phyloP scores from a whole-genome alignment of 2,888 invertebrate genomes.

The Chirona hameri region DNA sequence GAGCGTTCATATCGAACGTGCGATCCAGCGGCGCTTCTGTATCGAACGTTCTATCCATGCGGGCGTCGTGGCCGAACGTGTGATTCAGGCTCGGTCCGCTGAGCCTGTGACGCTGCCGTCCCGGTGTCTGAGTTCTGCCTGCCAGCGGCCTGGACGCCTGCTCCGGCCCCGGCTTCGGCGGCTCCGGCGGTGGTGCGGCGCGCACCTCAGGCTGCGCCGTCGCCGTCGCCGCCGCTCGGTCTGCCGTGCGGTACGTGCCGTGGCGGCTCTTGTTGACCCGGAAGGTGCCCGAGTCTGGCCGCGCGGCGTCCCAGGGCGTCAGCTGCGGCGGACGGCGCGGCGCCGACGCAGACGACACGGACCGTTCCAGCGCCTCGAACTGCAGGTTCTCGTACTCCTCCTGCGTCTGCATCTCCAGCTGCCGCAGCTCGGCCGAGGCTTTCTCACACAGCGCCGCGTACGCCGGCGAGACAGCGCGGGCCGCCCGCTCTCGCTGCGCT shows the following conservation, averaged over 20 bases:
- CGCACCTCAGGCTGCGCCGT: background rate
- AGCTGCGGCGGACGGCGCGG: slow-evolving; percentile 1
- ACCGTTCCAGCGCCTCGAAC: slow-evolving; percentile 14
- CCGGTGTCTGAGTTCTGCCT: background rate
- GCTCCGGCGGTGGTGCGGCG: background rate
- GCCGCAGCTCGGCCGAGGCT: slow-evolving; percentile 12
- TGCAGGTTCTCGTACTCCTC: slow-evolving; percentile 11
- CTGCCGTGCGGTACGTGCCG: background rate
- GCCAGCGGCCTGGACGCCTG: background rate
- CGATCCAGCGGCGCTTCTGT: background rate
- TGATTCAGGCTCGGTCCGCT: background rate
- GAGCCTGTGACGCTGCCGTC: background rate
- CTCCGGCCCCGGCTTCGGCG: background rate
- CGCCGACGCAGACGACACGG: background rate
- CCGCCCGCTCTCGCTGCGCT: background rate
- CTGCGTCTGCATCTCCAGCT: slow-evolving; percentile 23
- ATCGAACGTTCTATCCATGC: background rate
- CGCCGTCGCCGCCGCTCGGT: no score
- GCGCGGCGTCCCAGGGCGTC: background rate
- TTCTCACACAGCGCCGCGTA: slow-evolving; percentile 5
- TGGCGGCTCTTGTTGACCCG: background rate
- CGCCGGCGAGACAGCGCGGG: background rate
- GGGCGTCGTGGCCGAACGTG: background rate
- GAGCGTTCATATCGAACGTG: background rate
- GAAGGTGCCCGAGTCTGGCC: background rate